phyloP scores from a whole-genome alignment of 2,888 invertebrate genomes.

The Stenurella melanura region DNA sequence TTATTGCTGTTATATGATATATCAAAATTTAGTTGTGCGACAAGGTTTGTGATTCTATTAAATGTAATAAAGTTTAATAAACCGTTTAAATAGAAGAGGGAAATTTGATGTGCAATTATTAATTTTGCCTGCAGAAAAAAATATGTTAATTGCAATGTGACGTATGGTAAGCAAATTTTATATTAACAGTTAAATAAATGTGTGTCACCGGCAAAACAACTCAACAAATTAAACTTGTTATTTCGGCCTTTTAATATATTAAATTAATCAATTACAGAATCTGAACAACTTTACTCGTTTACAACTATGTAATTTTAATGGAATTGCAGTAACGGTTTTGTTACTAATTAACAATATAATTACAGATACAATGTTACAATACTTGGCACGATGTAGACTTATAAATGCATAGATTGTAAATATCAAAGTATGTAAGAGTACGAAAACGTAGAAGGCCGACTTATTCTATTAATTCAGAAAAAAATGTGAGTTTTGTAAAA shows the following conservation, averaged over 20 bases:
- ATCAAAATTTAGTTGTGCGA: too few species aligned
- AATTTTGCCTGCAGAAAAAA: neutral
- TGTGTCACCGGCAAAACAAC: constrained; percentile 18
- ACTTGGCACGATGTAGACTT: neutral
- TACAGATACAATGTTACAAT: neutral
- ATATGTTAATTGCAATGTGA: constrained; percentile 6
- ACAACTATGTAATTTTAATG: neutral
- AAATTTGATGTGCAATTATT: too few species aligned
- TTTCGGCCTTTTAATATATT: neutral
- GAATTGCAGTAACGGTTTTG: neutral
- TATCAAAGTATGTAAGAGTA: neutral
- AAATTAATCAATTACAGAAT: neutral
- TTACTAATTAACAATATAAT: neutral
- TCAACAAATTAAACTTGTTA: neutral
- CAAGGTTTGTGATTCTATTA: too few species aligned
- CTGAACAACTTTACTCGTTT: neutral
- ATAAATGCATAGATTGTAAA: neutral
- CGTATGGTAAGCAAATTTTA: neutral
- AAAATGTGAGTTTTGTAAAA: too few species aligned
- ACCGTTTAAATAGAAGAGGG: too few species aligned
- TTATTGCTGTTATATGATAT: too few species aligned
- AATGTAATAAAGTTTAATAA: too few species aligned
- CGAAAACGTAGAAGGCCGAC: too few species aligned
- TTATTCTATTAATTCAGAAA: too few species aligned
- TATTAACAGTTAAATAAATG: constrained; percentile 31